phyloP scores from a whole-genome alignment of 2,888 invertebrate species.

The Pyrocoelia pectoralis region DNA sequence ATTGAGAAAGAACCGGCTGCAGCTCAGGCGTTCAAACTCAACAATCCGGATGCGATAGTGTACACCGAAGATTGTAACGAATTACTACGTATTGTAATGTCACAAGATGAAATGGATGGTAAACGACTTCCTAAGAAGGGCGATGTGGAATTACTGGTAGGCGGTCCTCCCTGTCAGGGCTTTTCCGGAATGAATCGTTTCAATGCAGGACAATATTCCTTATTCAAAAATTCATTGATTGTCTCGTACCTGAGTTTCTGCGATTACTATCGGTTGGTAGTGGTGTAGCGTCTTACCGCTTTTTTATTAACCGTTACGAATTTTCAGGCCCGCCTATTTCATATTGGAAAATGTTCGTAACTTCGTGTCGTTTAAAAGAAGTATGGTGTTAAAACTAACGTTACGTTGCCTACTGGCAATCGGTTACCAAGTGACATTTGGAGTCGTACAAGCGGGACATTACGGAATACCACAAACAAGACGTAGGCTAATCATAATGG shows the following conservation, averaged over 20 bases:
- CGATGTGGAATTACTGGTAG: constrained; percentile 84
- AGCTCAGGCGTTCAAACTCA: constrained; percentile 80
- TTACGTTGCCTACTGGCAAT: constrained; percentile 78
- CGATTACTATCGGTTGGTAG: constrained; percentile 75
- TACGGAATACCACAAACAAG: constrained; percentile 87
- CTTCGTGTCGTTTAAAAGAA: constrained; percentile 83
- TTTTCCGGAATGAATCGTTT: constrained; percentile 92
- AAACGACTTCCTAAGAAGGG: constrained; percentile 72
- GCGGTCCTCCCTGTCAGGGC: constrained; percentile 90
- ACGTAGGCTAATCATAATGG: constrained; percentile 76
- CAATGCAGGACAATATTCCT: constrained; percentile 82
- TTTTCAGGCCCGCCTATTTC: constrained; percentile 73
- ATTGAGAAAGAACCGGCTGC: constrained; percentile 81
- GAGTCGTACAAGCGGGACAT: constrained; percentile 85
- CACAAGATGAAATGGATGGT: constrained; percentile 56
- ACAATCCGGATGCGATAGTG: constrained; percentile 76
- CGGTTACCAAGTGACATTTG: constrained; percentile 89
- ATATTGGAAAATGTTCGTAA: constrained; percentile 87
- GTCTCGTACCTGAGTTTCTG: constrained; percentile 84
- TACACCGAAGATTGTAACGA: constrained; percentile 85
- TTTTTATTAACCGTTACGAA: not conserved
- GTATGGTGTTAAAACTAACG: constrained; percentile 82
- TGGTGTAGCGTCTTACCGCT: not conserved
- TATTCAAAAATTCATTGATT: constrained; percentile 86
- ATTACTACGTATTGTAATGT: constrained; percentile 72